Evolutionary conservation across 2,797 vertebrate genomes (phyloP), one percentile per base, ranked within the genome.

Genomic region (Halcyon chelicuti): DNA sequence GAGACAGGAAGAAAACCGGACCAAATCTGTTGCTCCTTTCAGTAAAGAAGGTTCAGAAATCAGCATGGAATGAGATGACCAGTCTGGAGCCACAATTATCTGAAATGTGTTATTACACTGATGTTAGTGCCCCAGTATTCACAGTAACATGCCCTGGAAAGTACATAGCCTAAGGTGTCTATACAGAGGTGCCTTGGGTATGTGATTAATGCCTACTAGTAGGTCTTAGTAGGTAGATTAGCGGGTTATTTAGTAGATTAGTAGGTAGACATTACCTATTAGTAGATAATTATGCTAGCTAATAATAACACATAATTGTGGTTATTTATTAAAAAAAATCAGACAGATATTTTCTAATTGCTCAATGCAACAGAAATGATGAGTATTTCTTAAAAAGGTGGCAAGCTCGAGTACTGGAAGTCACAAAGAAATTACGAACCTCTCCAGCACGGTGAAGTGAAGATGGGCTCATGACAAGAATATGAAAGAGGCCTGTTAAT

Each of bases 321-420:
- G 40, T 44, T 86, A 61, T 26, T 72, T 83, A 51, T 22, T 90
- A 63, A 81, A 94, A 94, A 94, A 22, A 23, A 12, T 14, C 26
- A n/a, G 28, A 55, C 6, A 25, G 65, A 31, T 74, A 46, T 79
- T 75, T 88, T 76, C 26, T 63, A 79, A 80, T 66, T 65, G 55
- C 29, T 73, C 66, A 73, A 71, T 39, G 23, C 33, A 42, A 72
- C 40, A 92, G 46, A 88, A 83, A 81, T 47, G 22, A 80, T 12
- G 20, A 0, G 1, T 60, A 33, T 52, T 70, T 82, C 76, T 63
- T 83, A 49, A 86, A 78, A 67, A 33, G 23, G 33, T 51, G 29
- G 8, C 15, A 39, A 73, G 80, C 10, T 68, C 3, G 2, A 83
- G 9, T 6, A 39, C 10, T 28, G 35, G 40, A 73, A 90, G n/a